These are phyloP conservation scores for Tenthredo amoena DNA, from an alignment of 2,888 invertebrate species.

Conservation along the genomic window DNA sequence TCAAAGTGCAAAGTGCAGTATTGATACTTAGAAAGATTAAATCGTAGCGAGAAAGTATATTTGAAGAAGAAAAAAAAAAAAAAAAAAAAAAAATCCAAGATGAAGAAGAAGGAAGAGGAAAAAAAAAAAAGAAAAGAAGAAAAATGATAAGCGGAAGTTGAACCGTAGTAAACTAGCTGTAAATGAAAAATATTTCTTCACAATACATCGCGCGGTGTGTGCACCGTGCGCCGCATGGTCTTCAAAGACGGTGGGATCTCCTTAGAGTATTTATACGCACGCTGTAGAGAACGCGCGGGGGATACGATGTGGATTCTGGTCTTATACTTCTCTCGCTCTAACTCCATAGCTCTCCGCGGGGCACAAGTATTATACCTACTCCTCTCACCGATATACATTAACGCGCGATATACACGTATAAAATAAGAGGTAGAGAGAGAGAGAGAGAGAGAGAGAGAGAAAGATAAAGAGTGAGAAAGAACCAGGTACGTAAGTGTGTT, in stretches of 20 bases:
- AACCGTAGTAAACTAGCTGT: conserved; percentile 34
- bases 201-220: background rate
- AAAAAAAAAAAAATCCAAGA: conserved; percentile 26
- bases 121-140: background rate
- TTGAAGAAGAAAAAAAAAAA: conserved; percentile 32
- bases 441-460: conserved; percentile 39
- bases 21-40: background rate
- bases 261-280: conserved; percentile 39
- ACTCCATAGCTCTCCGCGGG: background rate
- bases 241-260: conserved; percentile 21
- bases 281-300: background rate
- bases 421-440: conserved; percentile 29
- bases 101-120: conserved; percentile 31
- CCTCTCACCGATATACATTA: background rate
- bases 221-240: conserved; percentile 6
- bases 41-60: background rate
- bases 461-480: conserved; percentile 36
- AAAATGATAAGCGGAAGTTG: conserved; percentile 21
- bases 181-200: conserved; percentile 23
- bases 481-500: conserved; percentile 12
- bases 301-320: conserved; percentile 24
- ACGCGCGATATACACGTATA: background rate
- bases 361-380: background rate
- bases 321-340: background rate
- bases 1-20: conserved; percentile 18